Evolutionary conservation across 2,888 invertebrate species (phyloP), one percentile per base, ranked within the genome.

Genomic region (Eremobia ochroleuca): DNA sequence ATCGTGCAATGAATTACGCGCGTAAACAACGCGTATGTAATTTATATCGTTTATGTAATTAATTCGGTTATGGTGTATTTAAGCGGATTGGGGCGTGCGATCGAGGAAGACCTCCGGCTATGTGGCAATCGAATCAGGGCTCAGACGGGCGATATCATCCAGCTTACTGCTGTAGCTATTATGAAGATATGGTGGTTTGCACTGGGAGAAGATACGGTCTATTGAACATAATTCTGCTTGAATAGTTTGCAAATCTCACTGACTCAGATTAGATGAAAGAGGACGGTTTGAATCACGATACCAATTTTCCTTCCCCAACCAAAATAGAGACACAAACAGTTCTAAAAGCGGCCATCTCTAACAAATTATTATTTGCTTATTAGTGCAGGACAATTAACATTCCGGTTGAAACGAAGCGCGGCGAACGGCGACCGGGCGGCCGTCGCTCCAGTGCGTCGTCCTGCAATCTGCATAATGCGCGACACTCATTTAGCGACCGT

Each of bases 401-500:
- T 86, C 79, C 72, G 69, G 64, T 77, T 86, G 85, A 86, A 88
- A 88, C 89, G 90, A 89, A 89, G 89, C 82, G 88, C 87, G 87
- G 79, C 72, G 74, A 62, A 55, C 81, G 31, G 62, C 79, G 61
- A 62, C 37, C 82, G 86, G 84, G 40, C 37, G 66, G 80, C 79
- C 85, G 83, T 80, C 92, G 94, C 91, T 88, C 88, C 90, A 91
- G 87, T 91, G 92, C 92, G 91, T 88, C 90, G 91, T 89, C 89
- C 90, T 90, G 89, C 92, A 93, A 95, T 94, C 94, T 95, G 94
- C 95, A 95, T 95, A 95, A 95, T 95, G 91, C 91, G 88, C 92
- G 88, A 90, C 90, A 93, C 94, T 95, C 95, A 95, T 95, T 95
- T 94, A 91, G 89, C 91, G 89, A 86, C 88, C 94, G 94, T 94